Base-by-base conservation (phyloP, 2,797 vertebrate genomes). In the Melanotaenia nigrans region DNA sequence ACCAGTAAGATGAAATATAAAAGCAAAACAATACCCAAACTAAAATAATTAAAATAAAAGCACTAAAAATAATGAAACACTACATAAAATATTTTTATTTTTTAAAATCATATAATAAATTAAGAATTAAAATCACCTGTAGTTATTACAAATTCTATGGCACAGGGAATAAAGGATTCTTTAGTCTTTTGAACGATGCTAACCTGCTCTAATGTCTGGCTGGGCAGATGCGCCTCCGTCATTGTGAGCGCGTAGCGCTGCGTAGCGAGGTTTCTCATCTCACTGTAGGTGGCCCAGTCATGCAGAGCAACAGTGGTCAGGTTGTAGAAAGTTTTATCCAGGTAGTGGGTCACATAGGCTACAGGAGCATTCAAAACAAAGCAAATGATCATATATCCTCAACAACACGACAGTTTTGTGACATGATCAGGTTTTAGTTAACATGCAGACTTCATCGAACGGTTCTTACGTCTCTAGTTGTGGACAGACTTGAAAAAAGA, bases 251-350 rank as follows among this genome's bases (percentile, higher is more conserved):
- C 97, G 5, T 99, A 99, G 70, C 97, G 97, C 63, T 99, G 97
- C 0, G 96, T 97, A 30, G 98, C 98, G 5, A 99, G 92, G 88
- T 98, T 99, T 63, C 98, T 96, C 98, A 99, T 99, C 92, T 99
- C 98, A n/a, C 98, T 99, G 85, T 99, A 99, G 16, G 98, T 99
- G 85, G 98, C 98, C 98, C 97, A 99, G 88, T 99, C 98, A 11
- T 99, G 98, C 73, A 99, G 96, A 77, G 98, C 98, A 24, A 99
- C 98, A 0, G 98, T 99, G 0, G 97, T 99, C 68, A 99, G 90
- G 85, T 99, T 99, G 92, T 99, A 99, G 93, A 99, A 99, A 0
- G 97, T 99, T 93, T 98, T 99, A 83, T 99, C 98, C 92, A 99
- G 92, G 86, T 99, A 99, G 86, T 99, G 98, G 36, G 97, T 99